A percentile compares a stretch with the other conserved stretches of the same genome.
Evolutionary conservation across 1,140 invertebrate genomes (phyloP).

Genomic region (Papilio polytes): DNA sequence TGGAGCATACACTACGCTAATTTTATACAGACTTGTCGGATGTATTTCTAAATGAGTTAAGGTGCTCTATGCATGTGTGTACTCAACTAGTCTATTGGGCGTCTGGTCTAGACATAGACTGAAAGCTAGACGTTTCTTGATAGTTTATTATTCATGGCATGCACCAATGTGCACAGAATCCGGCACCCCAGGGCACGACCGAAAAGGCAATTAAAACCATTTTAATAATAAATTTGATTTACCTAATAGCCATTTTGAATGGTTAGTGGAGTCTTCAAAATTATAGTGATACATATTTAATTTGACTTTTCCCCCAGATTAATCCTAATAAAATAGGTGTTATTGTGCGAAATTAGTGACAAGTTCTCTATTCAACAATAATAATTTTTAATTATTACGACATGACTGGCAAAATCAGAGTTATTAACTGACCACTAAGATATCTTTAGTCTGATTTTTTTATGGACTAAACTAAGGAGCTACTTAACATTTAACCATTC

Average conservation of each 20-base stretch:
- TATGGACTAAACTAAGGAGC: neutral
- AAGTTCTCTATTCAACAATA: too few relatives aligned
- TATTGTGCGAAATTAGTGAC: too few relatives aligned
- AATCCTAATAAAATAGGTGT: neutral
- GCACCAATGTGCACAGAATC: neutral
- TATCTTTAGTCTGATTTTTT: neutral
- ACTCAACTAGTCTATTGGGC: neutral
- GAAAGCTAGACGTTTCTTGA: neutral
- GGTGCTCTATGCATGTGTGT: neutral
- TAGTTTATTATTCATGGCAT: neutral
- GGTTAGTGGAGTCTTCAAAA: neutral
- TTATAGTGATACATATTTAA: neutral
- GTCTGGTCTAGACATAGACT: neutral
- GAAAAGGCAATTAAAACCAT: neutral
- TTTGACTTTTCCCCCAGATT: neutral
- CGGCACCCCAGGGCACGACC: neutral
- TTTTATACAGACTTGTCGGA: neutral
- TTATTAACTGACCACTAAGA: neutral
- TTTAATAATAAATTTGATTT: neutral
- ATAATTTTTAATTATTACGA: too few relatives aligned
- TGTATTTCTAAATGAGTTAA: conserved; percentile 9
- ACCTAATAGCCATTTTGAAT: neutral
- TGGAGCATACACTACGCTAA: neutral
- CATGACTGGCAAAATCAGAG: neutral
- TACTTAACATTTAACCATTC: too few relatives aligned